phyloP scores from a whole-genome alignment of 2,888 invertebrate genomes.

The Mycogona germanica region DNA sequence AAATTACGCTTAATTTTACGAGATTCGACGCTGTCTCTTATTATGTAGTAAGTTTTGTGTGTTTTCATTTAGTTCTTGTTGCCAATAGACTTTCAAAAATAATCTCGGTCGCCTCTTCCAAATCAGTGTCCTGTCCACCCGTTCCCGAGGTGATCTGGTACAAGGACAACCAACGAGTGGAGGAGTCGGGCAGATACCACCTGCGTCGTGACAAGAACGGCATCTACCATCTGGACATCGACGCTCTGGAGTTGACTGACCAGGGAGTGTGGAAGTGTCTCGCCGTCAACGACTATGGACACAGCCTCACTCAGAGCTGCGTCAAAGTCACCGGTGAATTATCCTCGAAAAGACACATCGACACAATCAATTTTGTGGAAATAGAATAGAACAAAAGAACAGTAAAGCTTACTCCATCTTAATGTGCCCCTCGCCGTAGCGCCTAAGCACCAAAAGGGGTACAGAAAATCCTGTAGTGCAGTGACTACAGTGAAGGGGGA shows the following conservation, averaged over 20 bases:
- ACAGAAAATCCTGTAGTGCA: too few relatives aligned
- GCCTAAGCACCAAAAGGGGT: too few relatives aligned
- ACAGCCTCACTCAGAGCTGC: conserved; percentile 76
- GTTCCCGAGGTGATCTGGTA: conserved; percentile 62
- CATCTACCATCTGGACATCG: conserved; percentile 56
- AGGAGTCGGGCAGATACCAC: conserved; percentile 53
- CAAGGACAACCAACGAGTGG: conserved; percentile 64
- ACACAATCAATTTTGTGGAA: background rate
- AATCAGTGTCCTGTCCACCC: conserved; percentile 49
- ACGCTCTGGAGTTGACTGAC: conserved; percentile 62
- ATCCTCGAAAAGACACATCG: too few relatives aligned
- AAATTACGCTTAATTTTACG: too few relatives aligned
- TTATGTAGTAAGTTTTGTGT: background rate
- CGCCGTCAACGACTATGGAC: conserved; percentile 76
- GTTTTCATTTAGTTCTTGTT: background rate
- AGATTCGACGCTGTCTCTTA: background rate
- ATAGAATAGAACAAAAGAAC: background rate
- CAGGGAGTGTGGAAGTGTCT: conserved; percentile 90
- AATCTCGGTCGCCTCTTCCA: too few relatives aligned
- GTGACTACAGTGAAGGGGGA: too few relatives aligned
- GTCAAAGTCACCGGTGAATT: conserved; percentile 49
- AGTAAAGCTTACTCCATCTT: background rate
- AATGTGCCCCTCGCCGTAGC: too few relatives aligned
- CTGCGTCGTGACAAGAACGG: conserved; percentile 56
- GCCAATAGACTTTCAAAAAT: too few relatives aligned